phyloP scores from a whole-genome alignment of 2,888 invertebrate species.

The Lasioglossum marginatum region DNA sequence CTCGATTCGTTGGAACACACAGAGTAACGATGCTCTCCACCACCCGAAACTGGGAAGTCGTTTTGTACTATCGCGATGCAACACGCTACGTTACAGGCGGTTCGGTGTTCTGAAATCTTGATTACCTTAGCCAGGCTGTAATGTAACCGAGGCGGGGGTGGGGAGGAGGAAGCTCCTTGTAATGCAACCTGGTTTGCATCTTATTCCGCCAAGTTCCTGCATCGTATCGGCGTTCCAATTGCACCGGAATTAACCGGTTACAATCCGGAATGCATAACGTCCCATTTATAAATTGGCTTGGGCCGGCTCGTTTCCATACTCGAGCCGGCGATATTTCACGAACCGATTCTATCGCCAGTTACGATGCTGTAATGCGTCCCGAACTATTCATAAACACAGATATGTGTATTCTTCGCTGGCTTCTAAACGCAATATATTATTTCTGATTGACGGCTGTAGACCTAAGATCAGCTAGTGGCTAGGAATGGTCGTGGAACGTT shows the following conservation, averaged over 20 bases:
- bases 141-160: not conserved
- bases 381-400: not conserved
- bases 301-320: not conserved
- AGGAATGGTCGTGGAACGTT: no score
- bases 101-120: conserved; percentile 42
- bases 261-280: not conserved
- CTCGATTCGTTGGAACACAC: conserved; percentile 21
- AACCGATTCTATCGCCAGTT: not conserved
- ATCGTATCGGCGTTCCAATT: conserved; percentile 35
- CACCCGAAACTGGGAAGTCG: conserved; percentile 20
- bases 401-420: not conserved
- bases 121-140: conserved; percentile 31
- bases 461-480: no score
- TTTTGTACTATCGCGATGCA: conserved; percentile 24
- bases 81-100: conserved; percentile 12
- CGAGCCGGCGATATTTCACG: not conserved
- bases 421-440: not conserved
- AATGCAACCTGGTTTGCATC: conserved; percentile 15
- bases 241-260: conserved; percentile 29
- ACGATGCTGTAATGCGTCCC: not conserved
- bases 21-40: conserved; percentile 15
- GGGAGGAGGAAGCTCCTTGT: not conserved
- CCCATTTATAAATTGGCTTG: not conserved
- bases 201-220: conserved; percentile 12
- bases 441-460: not conserved